Evolutionary conservation across 2,797 vertebrate species (phyloP).

Genomic region (Sebastes trivittatus): DNA sequence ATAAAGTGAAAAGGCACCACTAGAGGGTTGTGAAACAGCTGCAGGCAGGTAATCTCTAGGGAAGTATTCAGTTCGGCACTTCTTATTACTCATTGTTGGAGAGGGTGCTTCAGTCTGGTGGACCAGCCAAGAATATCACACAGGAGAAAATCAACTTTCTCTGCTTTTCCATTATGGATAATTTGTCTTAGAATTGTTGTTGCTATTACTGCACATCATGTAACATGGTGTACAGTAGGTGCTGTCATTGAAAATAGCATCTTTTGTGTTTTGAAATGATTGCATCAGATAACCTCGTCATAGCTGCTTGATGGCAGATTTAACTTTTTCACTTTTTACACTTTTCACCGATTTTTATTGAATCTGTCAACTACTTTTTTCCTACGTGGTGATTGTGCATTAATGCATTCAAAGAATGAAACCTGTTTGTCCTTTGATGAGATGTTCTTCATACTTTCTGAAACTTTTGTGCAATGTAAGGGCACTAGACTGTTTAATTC

Average conservation of each 20-base stretch:
- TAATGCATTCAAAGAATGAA: not conserved
- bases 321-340: not conserved
- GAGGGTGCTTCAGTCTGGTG: not conserved
- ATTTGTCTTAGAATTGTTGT: not conserved
- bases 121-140: not conserved
- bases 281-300: not conserved
- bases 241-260: not conserved
- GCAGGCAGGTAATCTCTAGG: not conserved
- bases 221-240: not conserved
- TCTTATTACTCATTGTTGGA: not conserved
- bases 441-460: not conserved
- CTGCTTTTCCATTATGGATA: not conserved
- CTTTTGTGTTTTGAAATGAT: not conserved
- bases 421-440: not conserved
- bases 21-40: not conserved
- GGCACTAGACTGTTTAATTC: not conserved
- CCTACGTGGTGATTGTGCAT: not conserved
- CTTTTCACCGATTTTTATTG: not conserved
- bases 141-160: not conserved
- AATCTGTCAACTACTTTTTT: not conserved
- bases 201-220: not conserved
- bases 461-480: constrained; percentile 15
- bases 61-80: not conserved
- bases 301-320: not conserved
- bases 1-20: not conserved